A percentile compares a stretch with the other conserved stretches of the same genome.
These are phyloP conservation scores for Drosophila insularis DNA, from an alignment of 1,140 invertebrate species.

Conservation along the genomic window DNA sequence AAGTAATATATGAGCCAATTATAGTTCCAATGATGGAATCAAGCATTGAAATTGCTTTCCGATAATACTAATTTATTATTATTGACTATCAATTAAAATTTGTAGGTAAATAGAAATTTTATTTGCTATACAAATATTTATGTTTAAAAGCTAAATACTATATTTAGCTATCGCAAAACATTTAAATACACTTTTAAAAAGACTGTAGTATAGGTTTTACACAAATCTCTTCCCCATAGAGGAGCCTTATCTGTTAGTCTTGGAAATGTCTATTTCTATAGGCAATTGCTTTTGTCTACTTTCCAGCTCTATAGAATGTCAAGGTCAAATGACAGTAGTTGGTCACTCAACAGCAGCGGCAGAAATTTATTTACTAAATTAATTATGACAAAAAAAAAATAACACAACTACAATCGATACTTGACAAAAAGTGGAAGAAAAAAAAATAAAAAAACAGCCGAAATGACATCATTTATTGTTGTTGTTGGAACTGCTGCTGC, in stretches of 20 bases:
- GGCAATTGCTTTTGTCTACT: neutral
- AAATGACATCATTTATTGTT: constrained; percentile 69
- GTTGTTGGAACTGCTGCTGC: constrained; percentile 24
- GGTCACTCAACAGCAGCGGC: constrained; percentile 24
- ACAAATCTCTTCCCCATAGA: neutral
- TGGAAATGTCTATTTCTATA: neutral
- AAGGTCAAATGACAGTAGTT: constrained; percentile 54
- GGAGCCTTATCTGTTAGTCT: neutral
- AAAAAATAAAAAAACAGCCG: constrained; percentile 25
- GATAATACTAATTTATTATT: neutral
- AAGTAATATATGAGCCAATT: too few relatives aligned
- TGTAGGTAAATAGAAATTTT: neutral
- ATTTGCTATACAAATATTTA: too few relatives aligned
- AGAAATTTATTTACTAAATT: constrained; percentile 56
- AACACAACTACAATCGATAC: constrained; percentile 57
- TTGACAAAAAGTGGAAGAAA: neutral
- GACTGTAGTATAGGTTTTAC: neutral
- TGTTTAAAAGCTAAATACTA: neutral
- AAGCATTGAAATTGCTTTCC: too few relatives aligned
- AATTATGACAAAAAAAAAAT: constrained; percentile 61
- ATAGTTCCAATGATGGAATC: too few relatives aligned
- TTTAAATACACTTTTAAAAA: neutral
- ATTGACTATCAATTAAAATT: neutral
- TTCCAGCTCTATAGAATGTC: constrained; percentile 38
- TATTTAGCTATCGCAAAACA: neutral